Evolutionary conservation across 53 echinoderm and acorn worm genomes (phyloP).

Genomic region (Paracentrotus lividus): DNA sequence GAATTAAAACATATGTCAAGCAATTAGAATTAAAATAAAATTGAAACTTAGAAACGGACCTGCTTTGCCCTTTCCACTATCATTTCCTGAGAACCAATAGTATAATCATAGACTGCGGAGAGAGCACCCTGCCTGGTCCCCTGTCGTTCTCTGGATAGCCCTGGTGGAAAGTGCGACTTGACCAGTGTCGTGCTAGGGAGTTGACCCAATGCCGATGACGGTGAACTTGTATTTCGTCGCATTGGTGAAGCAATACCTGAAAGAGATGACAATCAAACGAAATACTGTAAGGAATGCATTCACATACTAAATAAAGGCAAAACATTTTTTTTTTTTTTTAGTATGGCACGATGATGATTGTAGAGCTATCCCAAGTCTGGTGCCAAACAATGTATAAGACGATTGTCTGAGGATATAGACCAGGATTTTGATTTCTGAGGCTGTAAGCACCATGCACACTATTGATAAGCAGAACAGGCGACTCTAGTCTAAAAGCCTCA

Average conservation of each 20-base stretch:
- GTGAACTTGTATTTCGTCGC: constrained; percentile 28
- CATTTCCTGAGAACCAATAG: constrained; percentile 98
- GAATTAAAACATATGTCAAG: too few relatives aligned
- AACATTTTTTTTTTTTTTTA: neutral
- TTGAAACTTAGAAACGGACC: constrained; percentile 75
- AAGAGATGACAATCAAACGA: neutral
- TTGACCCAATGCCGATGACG: constrained; percentile 59
- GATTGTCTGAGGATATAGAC: constrained; percentile 64
- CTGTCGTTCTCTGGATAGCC: constrained; percentile 76
- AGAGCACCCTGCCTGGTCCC: constrained; percentile 91
- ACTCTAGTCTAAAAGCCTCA: constrained; percentile 70
- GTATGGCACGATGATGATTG: too few relatives aligned
- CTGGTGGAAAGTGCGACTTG: constrained; percentile 76
- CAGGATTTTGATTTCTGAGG: constrained; percentile 59
- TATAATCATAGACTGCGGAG: constrained; percentile 97
- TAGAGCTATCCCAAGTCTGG: constrained; percentile 47
- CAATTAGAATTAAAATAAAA: too few relatives aligned
- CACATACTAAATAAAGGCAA: neutral
- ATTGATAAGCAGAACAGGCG: constrained; percentile 60
- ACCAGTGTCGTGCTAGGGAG: constrained; percentile 53
- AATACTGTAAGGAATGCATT: neutral
- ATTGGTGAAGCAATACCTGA: constrained; percentile 2
- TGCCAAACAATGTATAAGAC: constrained; percentile 55
- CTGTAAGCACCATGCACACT: constrained; percentile 68
- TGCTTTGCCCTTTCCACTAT: constrained; percentile 98